These are phyloP conservation scores for Hephaestus fuliginosus DNA, from an alignment of 2,797 vertebrate genomes.

Conservation along the genomic window DNA sequence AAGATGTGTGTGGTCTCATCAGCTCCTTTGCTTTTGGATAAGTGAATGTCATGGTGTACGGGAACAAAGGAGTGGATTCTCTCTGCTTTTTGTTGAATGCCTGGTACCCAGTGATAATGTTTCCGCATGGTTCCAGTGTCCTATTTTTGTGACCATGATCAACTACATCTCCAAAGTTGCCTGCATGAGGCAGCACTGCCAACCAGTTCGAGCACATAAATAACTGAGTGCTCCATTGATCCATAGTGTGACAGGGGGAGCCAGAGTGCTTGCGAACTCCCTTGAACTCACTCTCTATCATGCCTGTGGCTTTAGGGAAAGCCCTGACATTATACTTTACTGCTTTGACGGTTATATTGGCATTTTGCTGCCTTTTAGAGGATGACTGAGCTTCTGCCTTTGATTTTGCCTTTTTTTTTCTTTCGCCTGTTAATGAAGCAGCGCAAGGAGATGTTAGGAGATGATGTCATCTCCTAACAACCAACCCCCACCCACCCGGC, in stretches of 20 bases:
- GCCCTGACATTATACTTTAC: conserved; percentile 81
- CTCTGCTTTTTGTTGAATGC: conserved; percentile 53
- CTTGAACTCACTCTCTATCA: conserved; percentile 76
- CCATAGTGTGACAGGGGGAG: conserved; percentile 75
- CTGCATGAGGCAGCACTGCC: conserved; percentile 70
- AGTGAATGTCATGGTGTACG: conserved; percentile 62
- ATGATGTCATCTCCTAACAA: conserved; percentile 78
- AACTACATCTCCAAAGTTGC: conserved; percentile 72
- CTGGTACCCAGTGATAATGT: conserved; percentile 73
- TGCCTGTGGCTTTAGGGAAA: conserved; percentile 76
- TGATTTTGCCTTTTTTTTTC: conserved; percentile 69
- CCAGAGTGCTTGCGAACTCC: conserved; percentile 76
- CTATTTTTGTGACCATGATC: conserved; percentile 74
- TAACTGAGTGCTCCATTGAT: conserved; percentile 81
- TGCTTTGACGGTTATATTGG: conserved; percentile 80
- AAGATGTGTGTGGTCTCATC: conserved; percentile 65
- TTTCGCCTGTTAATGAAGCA: conserved; percentile 75
- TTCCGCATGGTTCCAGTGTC: conserved; percentile 63
- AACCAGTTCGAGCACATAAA: conserved; percentile 77
- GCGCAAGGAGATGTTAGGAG: conserved; percentile 72
- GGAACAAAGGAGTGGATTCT: conserved; percentile 55
- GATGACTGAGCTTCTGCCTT: conserved; percentile 75
- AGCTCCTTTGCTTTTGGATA: conserved; percentile 55
- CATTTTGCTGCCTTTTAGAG: conserved; percentile 81
- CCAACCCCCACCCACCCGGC: conserved; percentile 46